Evolutionary conservation across 2,888 invertebrate genomes (phyloP).

Genomic region (Alloscopus bannaensis): DNA sequence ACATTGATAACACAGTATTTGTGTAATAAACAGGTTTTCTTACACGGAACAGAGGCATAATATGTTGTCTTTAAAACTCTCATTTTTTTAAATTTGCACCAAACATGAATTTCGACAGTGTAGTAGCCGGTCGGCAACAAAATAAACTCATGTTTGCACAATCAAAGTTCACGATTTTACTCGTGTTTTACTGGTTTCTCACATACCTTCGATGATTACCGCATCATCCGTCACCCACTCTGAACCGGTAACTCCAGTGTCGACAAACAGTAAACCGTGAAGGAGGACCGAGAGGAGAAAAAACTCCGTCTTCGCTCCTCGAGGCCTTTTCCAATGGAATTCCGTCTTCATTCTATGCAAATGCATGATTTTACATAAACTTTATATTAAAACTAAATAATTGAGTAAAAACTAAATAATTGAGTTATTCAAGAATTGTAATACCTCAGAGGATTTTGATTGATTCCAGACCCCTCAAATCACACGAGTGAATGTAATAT

Average conservation of each 20-base stretch:
- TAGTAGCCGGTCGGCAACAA: background rate
- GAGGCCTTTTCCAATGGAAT: background rate
- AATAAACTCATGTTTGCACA: background rate
- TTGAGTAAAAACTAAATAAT: background rate
- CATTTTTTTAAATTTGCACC: background rate
- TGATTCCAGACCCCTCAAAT: background rate
- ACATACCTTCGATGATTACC: slow-evolving; percentile 59
- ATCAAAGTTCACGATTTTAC: background rate
- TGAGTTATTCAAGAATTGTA: background rate
- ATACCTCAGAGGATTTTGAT: background rate
- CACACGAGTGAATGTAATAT: too few relatives aligned
- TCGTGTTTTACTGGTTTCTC: background rate
- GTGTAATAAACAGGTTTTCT: slow-evolving; percentile 3
- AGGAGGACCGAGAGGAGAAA: background rate
- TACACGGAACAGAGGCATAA: background rate
- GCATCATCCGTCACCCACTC: slow-evolving; percentile 40
- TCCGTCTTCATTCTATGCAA: background rate
- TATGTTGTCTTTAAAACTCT: background rate
- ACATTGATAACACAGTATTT: background rate
- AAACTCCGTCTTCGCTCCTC: background rate
- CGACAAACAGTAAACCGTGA: background rate
- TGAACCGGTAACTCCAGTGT: slow-evolving; percentile 32
- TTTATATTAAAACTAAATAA: background rate
- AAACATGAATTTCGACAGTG: background rate
- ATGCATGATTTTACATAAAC: background rate